Base-by-base conservation (phyloP, 2,888 invertebrate species). In the Polia nebulosa region DNA sequence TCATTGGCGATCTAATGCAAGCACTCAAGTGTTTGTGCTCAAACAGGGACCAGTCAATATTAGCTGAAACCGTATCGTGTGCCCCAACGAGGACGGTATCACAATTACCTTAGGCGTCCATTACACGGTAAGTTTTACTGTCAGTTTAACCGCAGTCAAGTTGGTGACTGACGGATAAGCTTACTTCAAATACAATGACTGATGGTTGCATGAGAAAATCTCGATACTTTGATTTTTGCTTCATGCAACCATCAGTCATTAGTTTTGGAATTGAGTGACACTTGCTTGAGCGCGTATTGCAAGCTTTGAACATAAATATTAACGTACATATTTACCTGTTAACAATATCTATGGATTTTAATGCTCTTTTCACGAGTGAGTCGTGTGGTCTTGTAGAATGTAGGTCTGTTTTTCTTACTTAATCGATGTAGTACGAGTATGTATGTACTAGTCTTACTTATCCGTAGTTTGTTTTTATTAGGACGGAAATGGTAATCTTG, bases 61-160 rank as follows among this genome's bases (percentile, higher is more conserved):
- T 78, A 34, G 29, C 49, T 41, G 29, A 49, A 57, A 56, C 69
- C 56, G 56, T 71, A 66, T 70, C 68, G 72, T 47, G 51, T 64
- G 63, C 27, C 41, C 29, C 41, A 82, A 82, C 58, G 82, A 32
- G 82, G 74, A 82, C 82, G 71, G 71, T 72, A 82, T 72, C 69
- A 78, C 73, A 82, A 82, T 82, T 82, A 76, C 70, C 71, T 75
- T 55, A 49, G n/a, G n/a, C n/a, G n/a, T n/a, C n/a, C n/a, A n/a
- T n/a, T n/a, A n/a, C n/a, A n/a, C n/a, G n/a, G n/a, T n/a, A n/a
- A n/a, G n/a, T n/a, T n/a, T n/a, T n/a, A n/a, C n/a, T n/a, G n/a
- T n/a, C n/a, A n/a, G n/a, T n/a, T n/a, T n/a, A n/a, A n/a, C n/a
- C n/a, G n/a, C n/a, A n/a, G n/a, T n/a, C n/a, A n/a, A n/a, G n/a